These are phyloP conservation scores for Ammodytes dubius DNA, from an alignment of 2,113 vertebrate species.

Conservation along the genomic window DNA sequence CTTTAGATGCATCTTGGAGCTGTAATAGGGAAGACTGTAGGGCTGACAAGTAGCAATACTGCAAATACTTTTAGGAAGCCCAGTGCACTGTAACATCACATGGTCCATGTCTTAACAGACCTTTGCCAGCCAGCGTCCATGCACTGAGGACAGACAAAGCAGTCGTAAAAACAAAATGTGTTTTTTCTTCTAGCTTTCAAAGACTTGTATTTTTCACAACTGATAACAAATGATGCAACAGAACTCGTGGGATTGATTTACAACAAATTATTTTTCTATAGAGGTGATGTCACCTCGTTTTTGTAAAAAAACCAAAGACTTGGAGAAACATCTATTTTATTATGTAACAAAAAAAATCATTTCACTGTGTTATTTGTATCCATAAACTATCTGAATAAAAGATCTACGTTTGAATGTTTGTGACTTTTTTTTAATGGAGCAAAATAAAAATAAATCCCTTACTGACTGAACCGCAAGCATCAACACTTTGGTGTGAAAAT, in stretches of 20 bases:
- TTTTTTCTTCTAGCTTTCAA: constrained; percentile 24
- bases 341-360: constrained; percentile 66
- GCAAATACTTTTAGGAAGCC: not conserved
- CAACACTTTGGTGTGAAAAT: not conserved
- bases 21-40: constrained; percentile 15
- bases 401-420: constrained; percentile 38
- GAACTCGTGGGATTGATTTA: constrained; percentile 55
- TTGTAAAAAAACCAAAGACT: constrained; percentile 79
- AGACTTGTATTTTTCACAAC: constrained; percentile 8
- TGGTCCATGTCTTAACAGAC: not conserved
- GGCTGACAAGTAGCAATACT: not conserved
- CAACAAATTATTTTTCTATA: constrained; percentile 80
- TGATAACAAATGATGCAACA: constrained; percentile 28
- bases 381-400: constrained; percentile 72
- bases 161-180: not conserved
- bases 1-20: constrained; percentile 1
- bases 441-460: constrained; percentile 8
- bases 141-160: not conserved
- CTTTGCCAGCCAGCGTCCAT: constrained; percentile 12
- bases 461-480: not conserved
- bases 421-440: not conserved
- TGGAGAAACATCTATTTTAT: constrained; percentile 78
- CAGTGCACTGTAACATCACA: not conserved
- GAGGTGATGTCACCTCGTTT: constrained; percentile 49
- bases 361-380: constrained; percentile 46